Conservation (phyloP, 2,888 invertebrate genomes). For the Gibbula magus region DNA sequence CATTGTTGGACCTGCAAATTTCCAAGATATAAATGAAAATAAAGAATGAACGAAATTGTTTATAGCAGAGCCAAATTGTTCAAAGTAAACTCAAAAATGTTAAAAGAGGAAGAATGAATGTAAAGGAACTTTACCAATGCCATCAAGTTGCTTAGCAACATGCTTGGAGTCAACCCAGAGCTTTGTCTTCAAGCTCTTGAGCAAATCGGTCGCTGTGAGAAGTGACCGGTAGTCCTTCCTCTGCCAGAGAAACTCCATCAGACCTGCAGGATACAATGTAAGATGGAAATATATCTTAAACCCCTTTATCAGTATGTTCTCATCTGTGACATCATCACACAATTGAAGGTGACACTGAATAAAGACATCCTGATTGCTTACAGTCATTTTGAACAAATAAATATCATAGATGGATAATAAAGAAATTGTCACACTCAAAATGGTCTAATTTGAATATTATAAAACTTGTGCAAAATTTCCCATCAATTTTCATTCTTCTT, state of each 20-base stretch:
- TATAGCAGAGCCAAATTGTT: too few relatives aligned
- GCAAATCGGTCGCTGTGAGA: conserved; percentile 80
- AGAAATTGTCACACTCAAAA: too few relatives aligned
- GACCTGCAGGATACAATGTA: conserved; percentile 56
- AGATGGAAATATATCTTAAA: background rate
- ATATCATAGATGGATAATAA: too few relatives aligned
- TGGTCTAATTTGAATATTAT: too few relatives aligned
- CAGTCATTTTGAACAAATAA: too few relatives aligned
- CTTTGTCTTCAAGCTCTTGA: conserved; percentile 82
- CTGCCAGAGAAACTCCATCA: conserved; percentile 75
- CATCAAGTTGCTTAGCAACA: conserved; percentile 83
- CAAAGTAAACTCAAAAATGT: too few relatives aligned
- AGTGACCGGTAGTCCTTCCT: conserved; percentile 76
- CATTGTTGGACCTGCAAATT: conserved; percentile 79
- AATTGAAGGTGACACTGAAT: too few relatives aligned
- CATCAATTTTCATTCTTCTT: too few relatives aligned
- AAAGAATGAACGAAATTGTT: background rate
- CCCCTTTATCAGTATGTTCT: background rate
- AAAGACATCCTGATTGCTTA: too few relatives aligned
- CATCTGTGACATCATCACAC: too few relatives aligned
- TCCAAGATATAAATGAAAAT: background rate
- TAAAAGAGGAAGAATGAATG: too few relatives aligned
- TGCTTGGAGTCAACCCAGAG: conserved; percentile 86
- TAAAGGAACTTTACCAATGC: conserved; percentile 77
- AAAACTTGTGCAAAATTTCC: too few relatives aligned